Percentiles rank a stretch among this genome's conserved stretches.
phyloP scores from a whole-genome alignment of 1,140 invertebrate species.

The Galleria mellonella region DNA sequence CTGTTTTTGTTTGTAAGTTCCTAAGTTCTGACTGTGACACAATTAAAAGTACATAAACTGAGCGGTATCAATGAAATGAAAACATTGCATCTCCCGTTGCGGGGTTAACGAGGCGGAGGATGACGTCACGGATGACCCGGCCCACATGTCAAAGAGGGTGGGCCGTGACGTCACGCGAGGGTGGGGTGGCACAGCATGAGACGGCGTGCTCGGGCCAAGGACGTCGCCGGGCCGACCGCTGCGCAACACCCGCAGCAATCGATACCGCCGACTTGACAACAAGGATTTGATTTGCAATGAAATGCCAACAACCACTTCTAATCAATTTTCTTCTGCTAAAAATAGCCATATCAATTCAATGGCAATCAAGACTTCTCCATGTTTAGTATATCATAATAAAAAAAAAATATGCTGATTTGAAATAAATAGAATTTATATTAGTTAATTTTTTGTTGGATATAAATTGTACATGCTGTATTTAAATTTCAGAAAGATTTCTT shows the following conservation, averaged over 20 bases:
- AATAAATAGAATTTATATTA: too few relatives aligned
- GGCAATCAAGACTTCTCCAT: too few relatives aligned
- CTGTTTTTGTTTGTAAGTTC: too few relatives aligned
- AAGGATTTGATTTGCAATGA: conserved; percentile 21
- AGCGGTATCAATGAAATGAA: too few relatives aligned
- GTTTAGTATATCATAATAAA: too few relatives aligned
- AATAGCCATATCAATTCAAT: too few relatives aligned
- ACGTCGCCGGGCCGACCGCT: conserved; percentile 60
- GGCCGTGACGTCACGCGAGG: conserved; percentile 46
- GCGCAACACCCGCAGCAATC: conserved; percentile 58
- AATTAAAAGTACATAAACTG: too few relatives aligned
- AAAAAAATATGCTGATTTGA: too few relatives aligned
- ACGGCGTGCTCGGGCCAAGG: conserved; percentile 58
- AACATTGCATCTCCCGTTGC: conserved; percentile 10
- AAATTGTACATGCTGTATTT: too few relatives aligned
- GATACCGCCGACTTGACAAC: conserved; percentile 33
- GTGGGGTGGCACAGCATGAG: conserved; percentile 27
- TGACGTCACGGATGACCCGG: conserved; percentile 50
- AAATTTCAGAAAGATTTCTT: too few relatives aligned
- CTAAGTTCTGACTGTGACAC: too few relatives aligned
- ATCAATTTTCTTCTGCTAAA: not conserved
- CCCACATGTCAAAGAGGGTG: conserved; percentile 40
- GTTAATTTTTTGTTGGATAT: too few relatives aligned
- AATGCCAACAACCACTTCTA: not conserved
- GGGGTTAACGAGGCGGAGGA: conserved; percentile 12